Conservation (phyloP, 2,888 invertebrate species). For the Lasiommata megera region DNA sequence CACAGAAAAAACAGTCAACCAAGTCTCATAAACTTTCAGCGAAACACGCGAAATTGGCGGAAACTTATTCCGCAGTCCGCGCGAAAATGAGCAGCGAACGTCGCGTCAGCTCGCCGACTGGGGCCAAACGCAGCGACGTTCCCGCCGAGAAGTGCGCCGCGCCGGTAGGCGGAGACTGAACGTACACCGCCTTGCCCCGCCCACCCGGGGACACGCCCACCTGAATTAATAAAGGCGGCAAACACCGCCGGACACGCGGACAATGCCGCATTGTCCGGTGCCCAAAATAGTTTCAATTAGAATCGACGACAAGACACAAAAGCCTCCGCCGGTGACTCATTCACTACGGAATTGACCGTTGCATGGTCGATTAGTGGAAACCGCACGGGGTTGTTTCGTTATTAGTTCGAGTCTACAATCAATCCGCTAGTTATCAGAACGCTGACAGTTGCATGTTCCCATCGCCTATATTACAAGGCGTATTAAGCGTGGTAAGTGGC, state of each 20-base stretch:
- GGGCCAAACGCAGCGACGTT: slow-evolving; percentile 39
- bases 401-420: slow-evolving; percentile 14
- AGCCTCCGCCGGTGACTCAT: slow-evolving; percentile 66
- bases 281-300: slow-evolving; percentile 81
- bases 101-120: slow-evolving; percentile 73
- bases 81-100: slow-evolving; percentile 60
- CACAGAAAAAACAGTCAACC: slow-evolving; percentile 14
- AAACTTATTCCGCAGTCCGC: slow-evolving; percentile 47
- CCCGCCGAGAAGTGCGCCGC: slow-evolving; percentile 41
- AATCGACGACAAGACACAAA: slow-evolving; percentile 73
- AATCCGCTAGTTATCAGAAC: neutral
- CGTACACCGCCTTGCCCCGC: slow-evolving; percentile 59
- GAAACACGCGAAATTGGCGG: slow-evolving; percentile 36
- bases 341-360: slow-evolving; percentile 69
- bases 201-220: slow-evolving; percentile 63
- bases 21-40: slow-evolving; percentile 25
- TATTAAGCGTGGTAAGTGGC: no score
- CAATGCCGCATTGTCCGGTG: slow-evolving; percentile 77
- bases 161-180: slow-evolving; percentile 52
- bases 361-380: slow-evolving; percentile 46
- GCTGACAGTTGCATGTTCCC: neutral
- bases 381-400: slow-evolving; percentile 25
- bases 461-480: no score
- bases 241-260: slow-evolving; percentile 79
- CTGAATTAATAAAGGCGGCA: slow-evolving; percentile 80